Evolutionary conservation across 2,888 invertebrate genomes (phyloP).

Genomic region (Iphiclides podalirius): DNA sequence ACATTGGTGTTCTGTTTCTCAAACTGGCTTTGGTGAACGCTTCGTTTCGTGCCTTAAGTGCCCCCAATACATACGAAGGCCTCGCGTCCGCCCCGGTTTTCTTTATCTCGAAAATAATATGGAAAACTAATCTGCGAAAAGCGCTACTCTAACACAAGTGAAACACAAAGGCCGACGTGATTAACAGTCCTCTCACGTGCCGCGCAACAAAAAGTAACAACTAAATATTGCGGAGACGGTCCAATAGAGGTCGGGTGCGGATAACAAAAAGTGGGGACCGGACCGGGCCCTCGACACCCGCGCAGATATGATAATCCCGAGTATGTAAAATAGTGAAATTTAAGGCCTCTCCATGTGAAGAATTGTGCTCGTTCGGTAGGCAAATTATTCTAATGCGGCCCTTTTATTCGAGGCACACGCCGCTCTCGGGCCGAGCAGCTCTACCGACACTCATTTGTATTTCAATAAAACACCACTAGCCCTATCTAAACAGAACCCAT

Average conservation of each 20-base stretch:
- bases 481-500: slow-evolving; percentile 73
- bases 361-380: slow-evolving; percentile 71
- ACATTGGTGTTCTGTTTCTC: slow-evolving; percentile 52
- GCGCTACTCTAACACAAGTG: slow-evolving; percentile 31
- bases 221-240: slow-evolving; percentile 76
- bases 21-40: slow-evolving; percentile 15
- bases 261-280: slow-evolving; percentile 70
- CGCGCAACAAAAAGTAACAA: slow-evolving; percentile 76
- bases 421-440: slow-evolving; percentile 53
- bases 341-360: slow-evolving; percentile 79
- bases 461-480: slow-evolving; percentile 75
- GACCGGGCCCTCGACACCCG: slow-evolving; percentile 58
- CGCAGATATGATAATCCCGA: slow-evolving; percentile 77
- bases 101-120: slow-evolving; percentile 7
- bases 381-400: slow-evolving; percentile 79
- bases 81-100: background rate
- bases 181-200: slow-evolving; percentile 75
- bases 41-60: background rate
- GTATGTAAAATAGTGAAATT: slow-evolving; percentile 80
- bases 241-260: slow-evolving; percentile 74
- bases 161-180: slow-evolving; percentile 50
- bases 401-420: slow-evolving; percentile 77
- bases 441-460: slow-evolving; percentile 72
- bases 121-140: slow-evolving; percentile 5
- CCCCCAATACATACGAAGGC: background rate